These are phyloP conservation scores for Coturnix japonica DNA, from an alignment of 2,113 vertebrate genomes.

Conservation along the genomic window DNA sequence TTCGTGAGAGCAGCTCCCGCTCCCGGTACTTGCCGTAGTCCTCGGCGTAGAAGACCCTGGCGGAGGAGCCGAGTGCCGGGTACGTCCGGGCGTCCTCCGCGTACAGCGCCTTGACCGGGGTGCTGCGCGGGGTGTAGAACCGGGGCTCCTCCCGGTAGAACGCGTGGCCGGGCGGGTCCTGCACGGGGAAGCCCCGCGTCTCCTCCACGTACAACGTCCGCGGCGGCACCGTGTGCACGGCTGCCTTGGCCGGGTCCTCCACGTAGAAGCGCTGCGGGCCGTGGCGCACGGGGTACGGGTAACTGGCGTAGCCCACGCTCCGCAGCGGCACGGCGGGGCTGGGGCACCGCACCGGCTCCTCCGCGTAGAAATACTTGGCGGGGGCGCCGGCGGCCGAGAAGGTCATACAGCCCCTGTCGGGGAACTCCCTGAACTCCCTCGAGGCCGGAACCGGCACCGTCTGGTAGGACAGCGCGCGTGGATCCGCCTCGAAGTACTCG, in stretches of 20 bases:
- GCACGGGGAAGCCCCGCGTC: conserved; percentile 79
- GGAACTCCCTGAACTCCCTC: conserved; percentile 76
- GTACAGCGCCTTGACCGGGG: conserved; percentile 79
- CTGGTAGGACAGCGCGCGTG: conserved; percentile 77
- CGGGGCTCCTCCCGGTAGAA: conserved; percentile 83
- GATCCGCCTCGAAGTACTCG: conserved; percentile 77
- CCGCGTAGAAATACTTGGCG: conserved; percentile 90
- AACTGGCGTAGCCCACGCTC: conserved; percentile 63
- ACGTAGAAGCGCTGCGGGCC: conserved; percentile 43
- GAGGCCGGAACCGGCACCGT: conserved; percentile 81
- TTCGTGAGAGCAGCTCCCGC: conserved; percentile 77
- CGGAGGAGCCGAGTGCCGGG: conserved; percentile 66
- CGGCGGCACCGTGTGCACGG: conserved; percentile 72
- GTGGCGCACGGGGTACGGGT: conserved; percentile 42
- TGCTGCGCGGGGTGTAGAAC: conserved; percentile 68
- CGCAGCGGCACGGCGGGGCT: conserved; percentile 64
- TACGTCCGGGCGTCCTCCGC: conserved; percentile 79
- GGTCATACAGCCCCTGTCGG: conserved; percentile 82
- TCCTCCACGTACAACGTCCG: conserved; percentile 84
- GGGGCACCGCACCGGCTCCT: conserved; percentile 82
- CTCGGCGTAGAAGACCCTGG: conserved; percentile 83
- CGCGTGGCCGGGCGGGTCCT: conserved; percentile 77
- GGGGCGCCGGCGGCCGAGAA: conserved; percentile 85
- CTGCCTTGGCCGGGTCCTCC: conserved; percentile 30
- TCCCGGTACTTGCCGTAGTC: conserved; percentile 83